Evolutionary conservation across 2,113 vertebrate species (phyloP).

Genomic region (Carassius gibelio): DNA sequence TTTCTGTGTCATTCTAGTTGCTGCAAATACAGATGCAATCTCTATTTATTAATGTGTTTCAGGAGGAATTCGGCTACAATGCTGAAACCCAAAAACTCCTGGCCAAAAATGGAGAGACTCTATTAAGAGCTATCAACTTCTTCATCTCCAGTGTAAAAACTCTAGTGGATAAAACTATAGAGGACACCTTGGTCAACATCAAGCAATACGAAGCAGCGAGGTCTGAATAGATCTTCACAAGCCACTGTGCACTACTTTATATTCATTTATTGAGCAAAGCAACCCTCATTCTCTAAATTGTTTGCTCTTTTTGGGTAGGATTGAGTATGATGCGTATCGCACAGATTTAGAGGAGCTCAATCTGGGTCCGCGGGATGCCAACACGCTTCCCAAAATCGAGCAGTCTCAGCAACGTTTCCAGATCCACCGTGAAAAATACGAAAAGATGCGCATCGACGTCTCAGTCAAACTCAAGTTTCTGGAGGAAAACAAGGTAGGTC

Average conservation of each 20-base stretch:
- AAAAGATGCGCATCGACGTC: conserved; percentile 93
- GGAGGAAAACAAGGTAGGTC: conserved; percentile 94
- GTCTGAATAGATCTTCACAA: conserved; percentile 51
- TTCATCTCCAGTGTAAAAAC: conserved; percentile 95
- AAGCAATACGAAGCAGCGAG: conserved; percentile 96
- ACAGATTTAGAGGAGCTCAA: conserved; percentile 96
- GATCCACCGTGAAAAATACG: conserved; percentile 92
- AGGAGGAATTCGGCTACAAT: conserved; percentile 99
- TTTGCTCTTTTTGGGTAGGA: conserved; percentile 67
- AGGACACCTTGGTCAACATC: conserved; percentile 95
- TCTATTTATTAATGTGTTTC: conserved; percentile 19
- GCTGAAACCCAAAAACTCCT: conserved; percentile 97
- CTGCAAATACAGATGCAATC: neutral
- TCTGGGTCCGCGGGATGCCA: conserved; percentile 91
- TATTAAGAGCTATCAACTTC: conserved; percentile 94
- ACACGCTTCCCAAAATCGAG: conserved; percentile 92
- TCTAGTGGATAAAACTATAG: conserved; percentile 97
- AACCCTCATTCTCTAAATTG: neutral
- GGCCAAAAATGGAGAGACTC: conserved; percentile 96
- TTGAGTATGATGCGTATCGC: conserved; percentile 96
- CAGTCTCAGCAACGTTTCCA: conserved; percentile 91
- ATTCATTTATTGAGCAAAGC: neutral
- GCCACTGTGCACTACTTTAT: neutral
- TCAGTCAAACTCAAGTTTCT: conserved; percentile 94
- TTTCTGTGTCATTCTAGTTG: neutral